Percentiles rank a stretch among this genome's conserved stretches.
Evolutionary conservation across 2,113 vertebrate genomes (phyloP).

Genomic region (Nasalis larvatus): DNA sequence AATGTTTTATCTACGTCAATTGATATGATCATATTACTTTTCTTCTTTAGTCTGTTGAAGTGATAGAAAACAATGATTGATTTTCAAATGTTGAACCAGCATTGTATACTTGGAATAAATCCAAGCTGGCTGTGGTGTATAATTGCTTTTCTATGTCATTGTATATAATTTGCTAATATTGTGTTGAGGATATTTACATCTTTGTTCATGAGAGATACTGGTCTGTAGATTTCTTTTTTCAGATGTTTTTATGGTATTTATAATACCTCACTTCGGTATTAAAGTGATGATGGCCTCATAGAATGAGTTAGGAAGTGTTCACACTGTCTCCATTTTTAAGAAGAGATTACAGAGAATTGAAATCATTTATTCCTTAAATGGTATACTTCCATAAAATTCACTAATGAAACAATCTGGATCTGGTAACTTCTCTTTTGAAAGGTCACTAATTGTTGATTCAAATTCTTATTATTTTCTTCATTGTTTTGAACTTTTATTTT

Average conservation of each 20-base stretch:
- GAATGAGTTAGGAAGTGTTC: not conserved
- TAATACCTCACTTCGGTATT: not conserved
- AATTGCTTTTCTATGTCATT: not conserved
- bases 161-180: not conserved
- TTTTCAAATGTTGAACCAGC: not conserved
- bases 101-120: not conserved
- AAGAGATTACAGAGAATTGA: not conserved
- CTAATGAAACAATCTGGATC: not conserved
- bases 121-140: not conserved
- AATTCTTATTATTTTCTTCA: not conserved
- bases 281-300: not conserved
- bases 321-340: not conserved
- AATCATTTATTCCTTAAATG: not conserved
- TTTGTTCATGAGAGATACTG: not conserved
- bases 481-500: no score
- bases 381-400: not conserved
- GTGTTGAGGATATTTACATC: not conserved
- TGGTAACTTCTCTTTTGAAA: not conserved
- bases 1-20: not conserved
- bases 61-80: not conserved
- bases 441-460: not conserved
- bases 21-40: not conserved
- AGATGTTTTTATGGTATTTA: not conserved
- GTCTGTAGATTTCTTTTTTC: not conserved
- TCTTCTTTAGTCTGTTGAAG: not conserved